These are phyloP conservation scores for Pelecanoides urinatrix DNA, from an alignment of 2,113 vertebrate genomes.

Conservation along the genomic window DNA sequence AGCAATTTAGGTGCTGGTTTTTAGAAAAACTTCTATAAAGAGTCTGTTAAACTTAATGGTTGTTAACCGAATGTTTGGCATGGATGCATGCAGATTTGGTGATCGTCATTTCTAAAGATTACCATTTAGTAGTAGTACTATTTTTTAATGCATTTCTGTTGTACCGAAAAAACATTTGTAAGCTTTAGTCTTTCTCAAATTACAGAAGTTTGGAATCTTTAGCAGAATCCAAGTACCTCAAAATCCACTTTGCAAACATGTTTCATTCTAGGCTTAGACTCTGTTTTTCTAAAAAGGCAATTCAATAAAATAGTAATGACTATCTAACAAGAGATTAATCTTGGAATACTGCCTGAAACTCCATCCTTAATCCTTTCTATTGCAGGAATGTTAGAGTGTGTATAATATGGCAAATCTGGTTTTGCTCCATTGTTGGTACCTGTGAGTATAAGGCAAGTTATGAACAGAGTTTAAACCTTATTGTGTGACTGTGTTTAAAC, in stretches of 20 bases:
- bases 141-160: background rate
- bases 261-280: background rate
- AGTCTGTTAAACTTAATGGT: background rate
- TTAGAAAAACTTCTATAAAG: background rate
- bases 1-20: background rate
- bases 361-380: background rate
- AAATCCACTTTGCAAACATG: background rate
- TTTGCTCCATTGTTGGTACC: background rate
- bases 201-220: background rate
- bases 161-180: background rate
- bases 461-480: background rate
- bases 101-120: background rate
- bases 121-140: background rate
- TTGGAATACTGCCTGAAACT: background rate
- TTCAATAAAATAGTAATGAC: background rate
- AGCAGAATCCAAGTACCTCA: background rate
- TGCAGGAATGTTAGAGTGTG: background rate
- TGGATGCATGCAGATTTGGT: background rate
- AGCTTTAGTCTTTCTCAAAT: background rate
- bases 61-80: background rate
- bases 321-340: background rate
- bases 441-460: background rate
- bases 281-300: background rate
- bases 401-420: background rate
- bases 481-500: background rate